Evolutionary conservation across 2,113 vertebrate species (phyloP).

Genomic region (Tragelaphus scriptus): DNA sequence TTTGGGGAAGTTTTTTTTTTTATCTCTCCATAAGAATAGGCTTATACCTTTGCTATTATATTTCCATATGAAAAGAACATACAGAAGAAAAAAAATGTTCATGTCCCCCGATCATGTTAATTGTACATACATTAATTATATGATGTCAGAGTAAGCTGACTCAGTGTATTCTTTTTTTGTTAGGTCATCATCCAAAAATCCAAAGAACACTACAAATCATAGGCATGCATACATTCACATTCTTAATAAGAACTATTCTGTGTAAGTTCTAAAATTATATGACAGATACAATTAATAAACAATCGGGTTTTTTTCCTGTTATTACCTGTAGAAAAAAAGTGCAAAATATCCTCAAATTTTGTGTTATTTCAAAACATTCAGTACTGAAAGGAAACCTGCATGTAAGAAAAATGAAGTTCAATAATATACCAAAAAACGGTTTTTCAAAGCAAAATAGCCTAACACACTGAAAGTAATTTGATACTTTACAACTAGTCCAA

Average conservation of each 20-base stretch:
- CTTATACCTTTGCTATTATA: background rate
- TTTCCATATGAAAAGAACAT: background rate
- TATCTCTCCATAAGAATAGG: background rate
- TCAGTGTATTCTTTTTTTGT: conserved; percentile 5
- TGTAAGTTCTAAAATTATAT: conserved; percentile 41
- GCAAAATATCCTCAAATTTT: background rate
- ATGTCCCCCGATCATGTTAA: background rate
- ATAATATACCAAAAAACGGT: background rate
- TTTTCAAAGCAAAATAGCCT: background rate
- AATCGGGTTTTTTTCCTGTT: background rate
- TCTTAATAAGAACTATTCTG: conserved; percentile 29
- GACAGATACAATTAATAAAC: conserved; percentile 27
- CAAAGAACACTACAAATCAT: conserved; percentile 19
- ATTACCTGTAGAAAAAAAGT: background rate
- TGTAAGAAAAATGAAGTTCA: background rate
- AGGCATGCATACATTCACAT: background rate
- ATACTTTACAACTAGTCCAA: background rate
- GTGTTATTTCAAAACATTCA: conserved; percentile 6
- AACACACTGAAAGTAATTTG: background rate
- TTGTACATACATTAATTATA: background rate
- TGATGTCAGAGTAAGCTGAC: background rate
- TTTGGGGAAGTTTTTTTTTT: background rate
- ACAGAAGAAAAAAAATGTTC: background rate
- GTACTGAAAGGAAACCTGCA: background rate
- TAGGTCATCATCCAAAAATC: conserved; percentile 44